Percentiles rank a stretch among this genome's conserved stretches.
Conservation (phyloP, 2,113 vertebrate genomes). For the Gnathonemus echidnorhynchus region DNA sequence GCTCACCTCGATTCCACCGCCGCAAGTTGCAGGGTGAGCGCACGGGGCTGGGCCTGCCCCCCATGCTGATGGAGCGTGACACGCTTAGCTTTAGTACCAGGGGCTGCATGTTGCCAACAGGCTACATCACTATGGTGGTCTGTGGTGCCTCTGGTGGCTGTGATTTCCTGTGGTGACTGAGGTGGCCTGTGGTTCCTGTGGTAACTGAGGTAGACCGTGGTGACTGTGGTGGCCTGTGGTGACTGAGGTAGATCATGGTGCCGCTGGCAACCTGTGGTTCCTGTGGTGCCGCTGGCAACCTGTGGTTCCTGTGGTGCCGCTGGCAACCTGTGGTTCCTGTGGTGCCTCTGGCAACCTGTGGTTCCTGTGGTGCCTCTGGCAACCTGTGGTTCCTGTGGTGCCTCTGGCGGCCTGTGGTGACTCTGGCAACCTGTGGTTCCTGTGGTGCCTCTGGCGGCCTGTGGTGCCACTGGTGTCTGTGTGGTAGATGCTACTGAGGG, state of each 20-base stretch:
- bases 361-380: neutral
- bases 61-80: neutral
- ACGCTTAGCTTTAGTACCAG: neutral
- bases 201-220: neutral
- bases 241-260: neutral
- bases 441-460: neutral
- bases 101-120: neutral
- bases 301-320: neutral
- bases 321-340: neutral
- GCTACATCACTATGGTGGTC: neutral
- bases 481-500: neutral
- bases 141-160: neutral
- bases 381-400: neutral
- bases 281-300: neutral
- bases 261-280: neutral
- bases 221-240: neutral
- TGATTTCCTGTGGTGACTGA: neutral
- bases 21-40: constrained; percentile 83
- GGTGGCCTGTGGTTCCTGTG: neutral
- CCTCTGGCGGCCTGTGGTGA: neutral
- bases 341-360: neutral
- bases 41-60: neutral
- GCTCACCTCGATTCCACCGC: constrained; percentile 84
- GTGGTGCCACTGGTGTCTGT: neutral
- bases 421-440: neutral